These are phyloP conservation scores for Rhamphomyia laevipes DNA, from an alignment of 2,888 invertebrate genomes.

Conservation along the genomic window DNA sequence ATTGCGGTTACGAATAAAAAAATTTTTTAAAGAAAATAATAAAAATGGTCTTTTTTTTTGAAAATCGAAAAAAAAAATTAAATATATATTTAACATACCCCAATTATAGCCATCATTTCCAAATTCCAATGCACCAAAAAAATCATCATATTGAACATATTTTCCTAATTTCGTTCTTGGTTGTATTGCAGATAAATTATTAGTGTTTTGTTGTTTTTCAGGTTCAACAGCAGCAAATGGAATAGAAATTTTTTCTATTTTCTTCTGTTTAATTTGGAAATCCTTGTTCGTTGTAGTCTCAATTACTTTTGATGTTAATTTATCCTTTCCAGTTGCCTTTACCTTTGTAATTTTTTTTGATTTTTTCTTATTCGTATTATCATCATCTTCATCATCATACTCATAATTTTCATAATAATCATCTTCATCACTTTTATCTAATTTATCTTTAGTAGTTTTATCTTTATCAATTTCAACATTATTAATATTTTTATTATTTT, in stretches of 20 bases:
- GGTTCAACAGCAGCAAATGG: no score
- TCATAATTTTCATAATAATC: neutral
- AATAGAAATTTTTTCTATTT: no score
- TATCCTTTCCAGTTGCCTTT: neutral
- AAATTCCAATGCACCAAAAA: constrained; percentile 27
- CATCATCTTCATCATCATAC: neutral
- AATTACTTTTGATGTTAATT: neutral
- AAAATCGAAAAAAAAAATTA: constrained; percentile 8
- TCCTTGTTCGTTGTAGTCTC: neutral
- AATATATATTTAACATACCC: constrained; percentile 22
- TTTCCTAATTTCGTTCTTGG: constrained; percentile 21
- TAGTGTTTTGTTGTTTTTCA: no score
- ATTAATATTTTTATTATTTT: constrained; percentile 10
- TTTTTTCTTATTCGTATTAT: neutral
- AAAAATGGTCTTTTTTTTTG: no score
- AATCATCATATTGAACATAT: constrained; percentile 23
- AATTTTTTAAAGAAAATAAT: no score
- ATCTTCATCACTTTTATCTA: neutral
- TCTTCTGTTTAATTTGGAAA: no score
- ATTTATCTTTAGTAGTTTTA: neutral
- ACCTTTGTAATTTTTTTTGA: no score
- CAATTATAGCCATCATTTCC: constrained; percentile 28
- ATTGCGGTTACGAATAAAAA: no score
- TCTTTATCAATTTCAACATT: constrained; percentile 16
- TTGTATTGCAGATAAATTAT: no score